Percentiles rank a stretch among this genome's conserved stretches.
phyloP scores from a whole-genome alignment of 2,797 vertebrate genomes.

The Nannoperca australis region DNA sequence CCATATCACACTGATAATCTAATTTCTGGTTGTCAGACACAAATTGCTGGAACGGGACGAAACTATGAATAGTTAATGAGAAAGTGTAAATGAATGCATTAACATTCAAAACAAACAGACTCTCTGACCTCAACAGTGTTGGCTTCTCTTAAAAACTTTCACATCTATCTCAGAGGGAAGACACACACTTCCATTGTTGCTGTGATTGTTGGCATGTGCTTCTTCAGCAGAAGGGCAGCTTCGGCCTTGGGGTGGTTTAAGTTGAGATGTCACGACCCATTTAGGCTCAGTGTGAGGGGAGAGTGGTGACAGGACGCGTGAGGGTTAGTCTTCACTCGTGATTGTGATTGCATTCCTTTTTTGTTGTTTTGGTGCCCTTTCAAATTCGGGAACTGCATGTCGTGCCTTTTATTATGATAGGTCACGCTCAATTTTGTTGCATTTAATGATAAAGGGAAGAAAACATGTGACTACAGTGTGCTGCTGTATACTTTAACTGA shows the following conservation, averaged over 20 bases:
- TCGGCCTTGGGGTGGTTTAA: slow-evolving; percentile 22
- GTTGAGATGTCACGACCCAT: slow-evolving; percentile 47
- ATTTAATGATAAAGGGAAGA: slow-evolving; percentile 13
- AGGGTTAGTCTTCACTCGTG: slow-evolving; percentile 1
- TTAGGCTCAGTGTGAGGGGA: slow-evolving; percentile 25
- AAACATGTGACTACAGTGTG: slow-evolving; percentile 15
- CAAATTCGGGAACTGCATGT: neutral
- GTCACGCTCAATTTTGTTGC: neutral
- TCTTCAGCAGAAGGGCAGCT: slow-evolving; percentile 34
- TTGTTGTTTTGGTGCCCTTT: neutral
- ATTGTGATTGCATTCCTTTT: neutral
- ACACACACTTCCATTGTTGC: slow-evolving; percentile 51
- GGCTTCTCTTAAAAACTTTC: slow-evolving; percentile 28
- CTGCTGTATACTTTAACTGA: slow-evolving; percentile 33
- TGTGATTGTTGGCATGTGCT: slow-evolving; percentile 52
- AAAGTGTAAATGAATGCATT: slow-evolving; percentile 56
- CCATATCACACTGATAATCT: slow-evolving; percentile 67
- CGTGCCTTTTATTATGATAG: neutral
- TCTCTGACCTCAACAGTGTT: slow-evolving; percentile 36
- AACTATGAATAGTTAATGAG: slow-evolving; percentile 68
- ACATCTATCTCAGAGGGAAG: slow-evolving; percentile 27
- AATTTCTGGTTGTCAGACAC: slow-evolving; percentile 66
- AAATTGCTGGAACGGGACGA: slow-evolving; percentile 60
- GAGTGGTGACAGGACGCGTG: slow-evolving; percentile 15
- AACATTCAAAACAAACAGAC: slow-evolving; percentile 44